These are phyloP conservation scores for Pseudachorutes palmiensis DNA, from an alignment of 1,140 invertebrate genomes.

Conservation along the genomic window DNA sequence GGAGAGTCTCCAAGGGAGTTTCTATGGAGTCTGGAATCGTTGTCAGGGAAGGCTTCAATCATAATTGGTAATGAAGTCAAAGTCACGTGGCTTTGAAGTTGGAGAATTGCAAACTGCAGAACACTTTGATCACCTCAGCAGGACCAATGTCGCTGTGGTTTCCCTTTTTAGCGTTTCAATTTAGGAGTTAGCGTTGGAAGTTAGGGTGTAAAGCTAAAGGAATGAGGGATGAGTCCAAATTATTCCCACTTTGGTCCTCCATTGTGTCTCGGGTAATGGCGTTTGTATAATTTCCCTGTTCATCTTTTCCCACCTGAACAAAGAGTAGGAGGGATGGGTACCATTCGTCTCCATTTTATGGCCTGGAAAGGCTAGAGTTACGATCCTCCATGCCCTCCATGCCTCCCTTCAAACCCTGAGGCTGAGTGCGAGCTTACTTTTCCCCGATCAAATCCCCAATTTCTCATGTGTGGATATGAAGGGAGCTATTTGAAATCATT, in stretches of 20 bases:
- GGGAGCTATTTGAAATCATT: neutral
- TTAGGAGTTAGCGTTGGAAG: neutral
- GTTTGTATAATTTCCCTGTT: conserved; percentile 5
- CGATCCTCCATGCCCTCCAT: too few relatives aligned
- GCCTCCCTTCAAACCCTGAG: neutral
- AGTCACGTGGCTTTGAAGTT: neutral
- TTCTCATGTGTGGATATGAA: neutral
- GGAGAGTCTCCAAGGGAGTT: too few relatives aligned
- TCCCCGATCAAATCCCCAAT: neutral
- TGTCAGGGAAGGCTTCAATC: too few relatives aligned
- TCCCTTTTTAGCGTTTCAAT: neutral
- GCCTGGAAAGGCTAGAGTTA: neutral
- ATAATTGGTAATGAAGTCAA: neutral
- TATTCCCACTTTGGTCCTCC: neutral
- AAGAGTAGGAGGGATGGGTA: neutral
- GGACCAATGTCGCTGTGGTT: neutral
- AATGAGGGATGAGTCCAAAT: neutral
- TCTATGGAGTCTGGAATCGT: too few relatives aligned
- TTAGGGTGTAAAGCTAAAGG: neutral
- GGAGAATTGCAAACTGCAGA: neutral
- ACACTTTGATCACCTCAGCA: neutral
- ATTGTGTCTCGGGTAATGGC: neutral
- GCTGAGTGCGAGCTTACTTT: neutral
- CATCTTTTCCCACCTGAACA: neutral
- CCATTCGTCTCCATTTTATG: neutral